These are phyloP conservation scores for Lottia gigantea DNA, from an alignment of 2,888 invertebrate genomes.

Conservation along the genomic window DNA sequence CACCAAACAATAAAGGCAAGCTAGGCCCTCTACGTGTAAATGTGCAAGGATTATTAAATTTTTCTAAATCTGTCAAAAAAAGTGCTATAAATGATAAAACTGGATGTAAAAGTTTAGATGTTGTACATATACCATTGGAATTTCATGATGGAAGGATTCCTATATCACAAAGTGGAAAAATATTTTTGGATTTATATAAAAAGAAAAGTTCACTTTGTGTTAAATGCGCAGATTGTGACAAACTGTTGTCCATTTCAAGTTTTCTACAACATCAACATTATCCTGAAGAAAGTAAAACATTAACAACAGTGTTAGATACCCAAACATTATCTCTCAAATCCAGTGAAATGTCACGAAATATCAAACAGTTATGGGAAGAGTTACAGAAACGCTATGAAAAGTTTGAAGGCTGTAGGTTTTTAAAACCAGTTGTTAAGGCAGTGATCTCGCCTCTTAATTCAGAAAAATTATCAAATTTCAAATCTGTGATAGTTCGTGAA, in stretches of 20 bases:
- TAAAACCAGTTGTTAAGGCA: constrained; percentile 12
- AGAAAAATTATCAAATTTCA: background rate
- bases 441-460: background rate
- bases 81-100: constrained; percentile 4
- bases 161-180: constrained; percentile 31
- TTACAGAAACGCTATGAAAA: constrained; percentile 36
- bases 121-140: constrained; percentile 13
- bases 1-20: constrained; percentile 20
- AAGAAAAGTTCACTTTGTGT: constrained; percentile 56
- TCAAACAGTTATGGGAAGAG: constrained; percentile 49
- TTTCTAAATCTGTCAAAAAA: constrained; percentile 15
- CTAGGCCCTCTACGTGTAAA: constrained; percentile 32
- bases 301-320: constrained; percentile 43
- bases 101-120: constrained; percentile 6
- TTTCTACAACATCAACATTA: constrained; percentile 61
- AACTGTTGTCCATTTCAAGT: constrained; percentile 54
- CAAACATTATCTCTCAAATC: constrained; percentile 51
- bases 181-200: constrained; percentile 53
- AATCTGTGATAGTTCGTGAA: background rate
- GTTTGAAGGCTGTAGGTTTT: constrained; percentile 18
- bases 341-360: constrained; percentile 41
- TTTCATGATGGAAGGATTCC: background rate
- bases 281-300: constrained; percentile 44
- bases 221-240: constrained; percentile 57
- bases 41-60: constrained; percentile 33